These are phyloP conservation scores for Daktulosphaira vitifoliae DNA, from an alignment of 1,140 invertebrate species.

Conservation along the genomic window DNA sequence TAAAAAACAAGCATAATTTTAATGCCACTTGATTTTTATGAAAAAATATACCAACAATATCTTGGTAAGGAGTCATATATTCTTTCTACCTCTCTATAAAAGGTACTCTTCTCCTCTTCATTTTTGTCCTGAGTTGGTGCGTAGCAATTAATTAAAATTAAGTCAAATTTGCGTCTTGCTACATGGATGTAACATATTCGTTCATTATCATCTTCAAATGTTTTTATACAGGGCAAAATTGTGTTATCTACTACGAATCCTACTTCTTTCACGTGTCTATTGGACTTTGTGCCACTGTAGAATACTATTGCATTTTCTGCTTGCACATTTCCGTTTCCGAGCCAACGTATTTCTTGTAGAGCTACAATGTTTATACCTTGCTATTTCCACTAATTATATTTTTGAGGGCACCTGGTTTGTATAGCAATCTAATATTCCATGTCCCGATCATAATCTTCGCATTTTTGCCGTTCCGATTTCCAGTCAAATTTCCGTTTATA, in stretches of 20 bases:
- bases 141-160: constrained; percentile 29
- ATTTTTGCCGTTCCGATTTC: no score
- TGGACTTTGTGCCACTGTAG: constrained; percentile 26
- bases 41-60: no score
- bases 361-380: constrained; percentile 35
- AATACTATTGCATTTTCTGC: constrained; percentile 12
- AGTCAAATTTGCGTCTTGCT: constrained; percentile 26
- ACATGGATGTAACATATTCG: constrained; percentile 27
- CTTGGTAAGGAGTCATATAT: constrained; percentile 12
- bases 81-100: constrained; percentile 33
- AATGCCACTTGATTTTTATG: no score
- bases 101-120: constrained; percentile 29
- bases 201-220: constrained; percentile 32
- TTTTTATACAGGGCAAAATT: constrained; percentile 5
- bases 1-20: no score
- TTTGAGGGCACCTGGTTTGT: constrained; percentile 9
- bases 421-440: constrained; percentile 20
- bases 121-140: constrained; percentile 33
- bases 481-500: constrained; percentile 36
- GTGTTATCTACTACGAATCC: constrained; percentile 29
- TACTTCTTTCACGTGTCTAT: constrained; percentile 11
- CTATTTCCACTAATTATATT: constrained; percentile 32
- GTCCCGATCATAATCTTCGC: no score
- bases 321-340: constrained; percentile 7
- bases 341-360: constrained; percentile 36